Conservation (phyloP, 2,888 invertebrate species). For the Amaurobius ferox region DNA sequence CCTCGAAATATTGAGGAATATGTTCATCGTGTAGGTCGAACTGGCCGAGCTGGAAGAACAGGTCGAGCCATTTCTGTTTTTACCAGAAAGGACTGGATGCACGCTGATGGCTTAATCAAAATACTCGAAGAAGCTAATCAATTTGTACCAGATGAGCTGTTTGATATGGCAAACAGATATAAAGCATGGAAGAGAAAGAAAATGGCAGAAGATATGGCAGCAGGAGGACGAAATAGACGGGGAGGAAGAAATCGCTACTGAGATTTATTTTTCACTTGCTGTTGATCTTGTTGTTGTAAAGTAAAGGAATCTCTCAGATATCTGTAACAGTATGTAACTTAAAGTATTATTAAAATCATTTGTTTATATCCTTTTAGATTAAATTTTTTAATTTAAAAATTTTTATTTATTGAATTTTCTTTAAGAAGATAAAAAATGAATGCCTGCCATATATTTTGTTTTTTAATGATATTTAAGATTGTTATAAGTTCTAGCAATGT, state of each 20-base stretch:
- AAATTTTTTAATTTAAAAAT: too few species aligned
- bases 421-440: too few species aligned
- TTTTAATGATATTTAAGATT: too few species aligned
- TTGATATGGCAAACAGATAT: constrained; percentile 86
- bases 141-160: constrained; percentile 86
- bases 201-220: constrained; percentile 76
- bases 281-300: too few species aligned
- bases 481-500: too few species aligned
- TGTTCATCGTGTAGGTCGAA: constrained; percentile 96
- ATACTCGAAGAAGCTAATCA: constrained; percentile 92
- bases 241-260: constrained; percentile 15
- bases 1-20: constrained; percentile 96
- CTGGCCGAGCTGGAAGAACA: constrained; percentile 91
- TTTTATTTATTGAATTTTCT: too few species aligned
- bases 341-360: too few species aligned
- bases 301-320: too few species aligned
- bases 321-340: too few species aligned
- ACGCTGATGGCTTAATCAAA: constrained; percentile 87
- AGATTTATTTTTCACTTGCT: too few species aligned
- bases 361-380: too few species aligned
- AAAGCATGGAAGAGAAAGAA: constrained; percentile 82
- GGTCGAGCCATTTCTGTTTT: constrained; percentile 91
- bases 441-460: too few species aligned
- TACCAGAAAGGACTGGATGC: constrained; percentile 86
- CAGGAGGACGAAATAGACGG: constrained; percentile 66